Evolutionary conservation across 2,113 vertebrate genomes (phyloP).

Genomic region (Guaruba guarouba): DNA sequence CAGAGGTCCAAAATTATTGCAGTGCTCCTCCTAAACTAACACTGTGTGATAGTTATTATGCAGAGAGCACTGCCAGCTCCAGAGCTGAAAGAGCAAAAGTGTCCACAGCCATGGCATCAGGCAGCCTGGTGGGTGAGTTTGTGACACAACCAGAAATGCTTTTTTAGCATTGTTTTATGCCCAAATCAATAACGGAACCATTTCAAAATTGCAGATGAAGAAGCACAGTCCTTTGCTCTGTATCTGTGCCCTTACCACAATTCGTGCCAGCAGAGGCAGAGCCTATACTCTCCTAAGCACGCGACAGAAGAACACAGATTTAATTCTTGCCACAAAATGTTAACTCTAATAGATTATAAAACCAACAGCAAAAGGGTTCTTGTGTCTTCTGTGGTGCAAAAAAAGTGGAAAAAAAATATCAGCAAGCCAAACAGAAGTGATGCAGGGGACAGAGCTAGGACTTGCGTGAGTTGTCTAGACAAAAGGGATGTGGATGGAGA

Average conservation of each 20-base stretch:
- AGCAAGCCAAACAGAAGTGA: not conserved
- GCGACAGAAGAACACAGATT: not conserved
- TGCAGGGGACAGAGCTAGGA: not conserved
- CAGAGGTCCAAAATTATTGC: not conserved
- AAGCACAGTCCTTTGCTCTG: not conserved
- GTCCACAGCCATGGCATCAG: not conserved
- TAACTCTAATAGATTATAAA: not conserved
- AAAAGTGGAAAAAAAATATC: not conserved
- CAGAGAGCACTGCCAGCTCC: not conserved
- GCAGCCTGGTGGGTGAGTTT: not conserved
- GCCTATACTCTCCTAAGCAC: not conserved
- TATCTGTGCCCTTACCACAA: not conserved
- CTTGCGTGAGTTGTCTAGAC: not conserved
- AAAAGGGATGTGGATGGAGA: not conserved
- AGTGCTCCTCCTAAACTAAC: not conserved
- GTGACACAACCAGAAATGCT: not conserved
- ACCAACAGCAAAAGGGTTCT: not conserved
- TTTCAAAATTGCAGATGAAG: not conserved
- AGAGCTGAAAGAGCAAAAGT: not conserved
- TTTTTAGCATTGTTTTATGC: not conserved
- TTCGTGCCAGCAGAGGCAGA: not conserved
- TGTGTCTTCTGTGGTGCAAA: rapidly evolving
- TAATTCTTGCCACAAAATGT: not conserved
- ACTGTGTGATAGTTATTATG: not conserved
- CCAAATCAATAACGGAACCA: not conserved